A percentile compares a stretch with the other conserved stretches of the same genome.
phyloP scores from a whole-genome alignment of 2,797 vertebrate species.

The Epinephelus awoara region DNA sequence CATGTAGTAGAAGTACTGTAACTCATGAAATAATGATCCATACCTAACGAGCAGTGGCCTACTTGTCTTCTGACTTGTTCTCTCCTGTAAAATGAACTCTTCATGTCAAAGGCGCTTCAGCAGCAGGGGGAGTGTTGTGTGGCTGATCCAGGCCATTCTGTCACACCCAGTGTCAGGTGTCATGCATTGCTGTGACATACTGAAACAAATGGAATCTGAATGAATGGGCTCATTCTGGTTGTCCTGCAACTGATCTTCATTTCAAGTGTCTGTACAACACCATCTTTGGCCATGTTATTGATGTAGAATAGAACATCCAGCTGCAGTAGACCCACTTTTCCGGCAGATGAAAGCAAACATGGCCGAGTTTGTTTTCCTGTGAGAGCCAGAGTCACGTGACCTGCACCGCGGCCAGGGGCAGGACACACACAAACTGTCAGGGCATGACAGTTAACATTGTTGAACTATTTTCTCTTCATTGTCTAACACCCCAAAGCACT shows the following conservation, averaged over 20 bases:
- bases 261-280: not conserved
- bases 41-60: not conserved
- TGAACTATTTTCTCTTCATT: not conserved
- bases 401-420: slow-evolving; percentile 1
- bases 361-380: slow-evolving; percentile 29
- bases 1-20: too few species aligned
- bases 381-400: slow-evolving; percentile 49
- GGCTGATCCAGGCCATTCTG: not conserved
- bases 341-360: slow-evolving; percentile 5
- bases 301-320: not conserved
- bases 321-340: not conserved
- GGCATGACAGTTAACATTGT: slow-evolving; percentile 38
- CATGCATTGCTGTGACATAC: not conserved
- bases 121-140: not conserved
- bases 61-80: not conserved
- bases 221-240: not conserved
- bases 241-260: not conserved
- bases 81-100: not conserved
- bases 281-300: not conserved
- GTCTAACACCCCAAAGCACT: slow-evolving; percentile 1
- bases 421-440: slow-evolving; percentile 16
- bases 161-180: not conserved
- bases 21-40: too few species aligned
- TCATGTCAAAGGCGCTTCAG: not conserved
- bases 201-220: slow-evolving; percentile 3